Conservation (phyloP, 2,113 vertebrate species). For the Fregata magnificens region DNA sequence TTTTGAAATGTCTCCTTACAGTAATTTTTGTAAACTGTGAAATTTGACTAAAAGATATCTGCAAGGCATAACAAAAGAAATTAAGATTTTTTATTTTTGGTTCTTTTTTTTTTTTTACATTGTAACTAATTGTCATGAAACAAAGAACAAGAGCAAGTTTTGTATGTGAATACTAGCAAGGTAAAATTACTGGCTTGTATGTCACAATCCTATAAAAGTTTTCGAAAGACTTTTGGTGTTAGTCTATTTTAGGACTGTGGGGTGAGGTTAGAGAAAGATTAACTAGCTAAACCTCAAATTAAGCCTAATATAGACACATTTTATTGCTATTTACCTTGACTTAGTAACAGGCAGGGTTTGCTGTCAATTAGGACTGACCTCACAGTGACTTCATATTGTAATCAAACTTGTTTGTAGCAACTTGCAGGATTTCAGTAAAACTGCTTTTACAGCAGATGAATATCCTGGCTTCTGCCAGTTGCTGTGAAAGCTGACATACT, state of each 20-base stretch:
- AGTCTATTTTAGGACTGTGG: not conserved
- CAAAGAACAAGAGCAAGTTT: not conserved
- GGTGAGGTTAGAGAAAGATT: not conserved
- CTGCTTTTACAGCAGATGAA: not conserved
- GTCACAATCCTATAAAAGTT: not conserved
- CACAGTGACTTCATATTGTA: not conserved
- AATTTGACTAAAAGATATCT: not conserved
- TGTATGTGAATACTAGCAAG: not conserved
- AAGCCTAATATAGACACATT: not conserved
- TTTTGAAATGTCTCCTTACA: not conserved
- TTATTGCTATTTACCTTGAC: constrained; percentile 30
- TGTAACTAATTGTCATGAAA: not conserved
- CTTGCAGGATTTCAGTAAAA: not conserved
- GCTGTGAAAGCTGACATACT: not conserved
- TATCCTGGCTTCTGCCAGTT: not conserved
- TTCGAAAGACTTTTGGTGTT: not conserved
- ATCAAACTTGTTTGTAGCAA: not conserved
- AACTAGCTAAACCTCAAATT: constrained; percentile 10
- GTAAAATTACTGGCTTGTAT: not conserved
- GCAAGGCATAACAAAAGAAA: not conserved
- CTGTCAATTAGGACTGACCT: not conserved
- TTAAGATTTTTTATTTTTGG: fast-evolving
- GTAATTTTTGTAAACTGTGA: not conserved
- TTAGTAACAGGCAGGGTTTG: not conserved
- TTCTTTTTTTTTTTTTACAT: not conserved